These are phyloP conservation scores for Esox niger DNA, from an alignment of 2,113 vertebrate species.

Conservation along the genomic window DNA sequence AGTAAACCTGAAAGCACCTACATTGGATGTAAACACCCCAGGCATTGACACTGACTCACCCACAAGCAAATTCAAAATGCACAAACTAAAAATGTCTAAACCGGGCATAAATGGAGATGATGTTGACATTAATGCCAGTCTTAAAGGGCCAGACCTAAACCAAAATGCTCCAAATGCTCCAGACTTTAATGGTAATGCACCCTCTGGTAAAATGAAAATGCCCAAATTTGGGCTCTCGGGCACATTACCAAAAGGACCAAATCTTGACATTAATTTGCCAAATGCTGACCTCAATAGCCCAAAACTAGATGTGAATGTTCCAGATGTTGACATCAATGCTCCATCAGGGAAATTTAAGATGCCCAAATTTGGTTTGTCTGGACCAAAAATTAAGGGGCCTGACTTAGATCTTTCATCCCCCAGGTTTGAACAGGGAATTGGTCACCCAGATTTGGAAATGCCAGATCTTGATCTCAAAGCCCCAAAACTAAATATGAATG, in stretches of 20 bases:
- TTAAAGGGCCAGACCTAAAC: constrained; percentile 28
- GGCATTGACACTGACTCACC: constrained; percentile 29
- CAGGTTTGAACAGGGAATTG: constrained; percentile 9
- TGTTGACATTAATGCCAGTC: constrained; percentile 23
- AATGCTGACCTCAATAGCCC: no score
- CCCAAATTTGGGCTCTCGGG: no score
- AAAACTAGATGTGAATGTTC: no score
- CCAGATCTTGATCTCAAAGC: constrained; percentile 29
- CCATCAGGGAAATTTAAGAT: constrained; percentile 3
- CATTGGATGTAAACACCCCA: constrained; percentile 21
- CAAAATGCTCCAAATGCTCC: background rate
- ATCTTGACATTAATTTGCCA: no score
- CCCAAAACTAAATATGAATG: constrained; percentile 39
- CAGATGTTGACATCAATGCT: constrained; percentile 4
- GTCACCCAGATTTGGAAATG: background rate
- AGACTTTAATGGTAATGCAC: constrained; percentile 5
- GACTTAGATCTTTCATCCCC: constrained; percentile 36
- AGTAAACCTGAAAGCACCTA: constrained; percentile 22
- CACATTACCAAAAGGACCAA: no score
- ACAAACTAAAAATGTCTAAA: constrained; percentile 56
- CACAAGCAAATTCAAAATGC: constrained; percentile 46
- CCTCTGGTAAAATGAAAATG: constrained; percentile 8
- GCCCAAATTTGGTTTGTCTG: no score
- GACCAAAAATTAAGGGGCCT: no score
- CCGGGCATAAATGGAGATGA: constrained; percentile 30